These are phyloP conservation scores for Trinectes maculatus DNA, from an alignment of 2,113 vertebrate species.

Conservation along the genomic window DNA sequence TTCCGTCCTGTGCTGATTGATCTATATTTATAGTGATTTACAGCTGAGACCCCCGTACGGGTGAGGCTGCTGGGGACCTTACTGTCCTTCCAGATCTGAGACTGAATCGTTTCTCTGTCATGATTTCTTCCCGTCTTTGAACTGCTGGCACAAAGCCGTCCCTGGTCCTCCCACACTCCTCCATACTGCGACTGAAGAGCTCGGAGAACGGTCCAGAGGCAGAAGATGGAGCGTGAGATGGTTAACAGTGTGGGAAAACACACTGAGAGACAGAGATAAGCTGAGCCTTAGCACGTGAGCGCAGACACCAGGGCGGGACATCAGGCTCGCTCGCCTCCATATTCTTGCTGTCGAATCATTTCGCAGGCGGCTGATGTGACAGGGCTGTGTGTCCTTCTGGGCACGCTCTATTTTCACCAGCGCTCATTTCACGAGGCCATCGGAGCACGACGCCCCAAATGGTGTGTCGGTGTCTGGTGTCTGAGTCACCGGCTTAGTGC, in stretches of 20 bases:
- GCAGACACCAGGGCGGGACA: constrained; percentile 44
- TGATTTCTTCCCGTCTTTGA: constrained; percentile 54
- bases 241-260: constrained; percentile 63
- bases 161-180: constrained; percentile 43
- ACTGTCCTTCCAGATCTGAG: constrained; percentile 44
- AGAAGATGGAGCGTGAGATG: constrained; percentile 1
- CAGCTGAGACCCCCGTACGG: constrained; percentile 9
- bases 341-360: constrained; percentile 65
- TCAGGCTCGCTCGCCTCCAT: constrained; percentile 59
- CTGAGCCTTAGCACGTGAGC: constrained; percentile 59
- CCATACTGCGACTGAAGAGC: constrained; percentile 43
- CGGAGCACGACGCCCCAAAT: constrained; percentile 66
- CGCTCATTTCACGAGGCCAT: constrained; percentile 64
- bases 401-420: constrained; percentile 65
- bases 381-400: constrained; percentile 68
- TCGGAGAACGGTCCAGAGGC: constrained; percentile 35
- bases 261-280: constrained; percentile 37
- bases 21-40: too few relatives aligned
- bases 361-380: constrained; percentile 62
- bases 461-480: constrained; percentile 68
- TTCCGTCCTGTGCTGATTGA: constrained; percentile 28
- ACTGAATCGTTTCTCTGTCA: constrained; percentile 52
- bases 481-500: constrained; percentile 70
- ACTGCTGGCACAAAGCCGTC: constrained; percentile 31
- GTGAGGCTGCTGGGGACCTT: constrained; percentile 35